A percentile compares a stretch with the other conserved stretches of the same genome.
Evolutionary conservation across 2,888 invertebrate genomes (phyloP).

Genomic region (Leucoptera coffeella): DNA sequence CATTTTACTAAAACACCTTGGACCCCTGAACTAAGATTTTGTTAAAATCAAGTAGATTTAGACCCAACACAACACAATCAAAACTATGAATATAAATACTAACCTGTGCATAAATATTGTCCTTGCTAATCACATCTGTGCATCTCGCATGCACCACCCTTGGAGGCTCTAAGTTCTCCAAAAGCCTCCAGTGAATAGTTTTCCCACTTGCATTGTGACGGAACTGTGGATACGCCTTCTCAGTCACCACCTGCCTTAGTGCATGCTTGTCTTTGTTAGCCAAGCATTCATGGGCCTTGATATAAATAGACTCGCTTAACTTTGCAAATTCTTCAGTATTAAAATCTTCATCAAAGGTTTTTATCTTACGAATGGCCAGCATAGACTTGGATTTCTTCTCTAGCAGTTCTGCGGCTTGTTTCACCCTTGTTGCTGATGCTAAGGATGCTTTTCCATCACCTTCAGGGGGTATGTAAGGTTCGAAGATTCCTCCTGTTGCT

Average conservation of each 20-base stretch:
- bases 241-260: conserved; percentile 59
- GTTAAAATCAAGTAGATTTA: too few species aligned
- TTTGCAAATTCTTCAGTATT: conserved; percentile 63
- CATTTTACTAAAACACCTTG: too few species aligned
- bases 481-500: conserved; percentile 72
- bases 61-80: too few species aligned
- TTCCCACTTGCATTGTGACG: conserved; percentile 66
- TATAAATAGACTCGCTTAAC: conserved; percentile 73
- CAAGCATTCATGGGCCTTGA: conserved; percentile 73
- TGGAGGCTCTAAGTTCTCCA: conserved; percentile 82
- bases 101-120: conserved; percentile 80
- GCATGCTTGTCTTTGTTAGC: conserved; percentile 47
- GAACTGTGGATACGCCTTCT: conserved; percentile 82
- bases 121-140: conserved; percentile 70
- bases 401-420: conserved; percentile 70
- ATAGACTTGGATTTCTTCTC: conserved; percentile 84
- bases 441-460: conserved; percentile 89
- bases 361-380: conserved; percentile 79
- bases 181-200: conserved; percentile 82
- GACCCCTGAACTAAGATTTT: too few species aligned
- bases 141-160: conserved; percentile 79
- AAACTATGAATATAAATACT: too few species aligned
- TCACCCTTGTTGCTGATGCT: conserved; percentile 69
- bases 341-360: conserved; percentile 78
- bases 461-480: conserved; percentile 88